phyloP scores from a whole-genome alignment of 1,140 invertebrate genomes.

The Drosophila oshimai region DNA sequence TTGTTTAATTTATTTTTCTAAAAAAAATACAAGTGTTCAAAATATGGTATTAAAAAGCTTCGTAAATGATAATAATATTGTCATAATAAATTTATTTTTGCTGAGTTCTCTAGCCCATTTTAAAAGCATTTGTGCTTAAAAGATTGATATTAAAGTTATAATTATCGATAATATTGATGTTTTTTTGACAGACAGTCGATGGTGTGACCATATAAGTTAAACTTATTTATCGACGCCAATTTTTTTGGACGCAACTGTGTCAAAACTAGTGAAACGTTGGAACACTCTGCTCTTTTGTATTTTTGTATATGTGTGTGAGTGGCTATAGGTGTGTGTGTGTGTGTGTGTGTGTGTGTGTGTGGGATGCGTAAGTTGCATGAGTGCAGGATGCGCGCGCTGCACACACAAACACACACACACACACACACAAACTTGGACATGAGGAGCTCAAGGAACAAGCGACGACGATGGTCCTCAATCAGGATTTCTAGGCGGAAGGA shows the following conservation, averaged over 20 bases:
- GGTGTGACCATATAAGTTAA: too few relatives aligned
- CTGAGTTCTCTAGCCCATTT: too few relatives aligned
- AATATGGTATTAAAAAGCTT: too few relatives aligned
- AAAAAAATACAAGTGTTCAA: too few relatives aligned
- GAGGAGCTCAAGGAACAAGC: slow-evolving; percentile 22
- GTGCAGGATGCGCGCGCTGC: slow-evolving; percentile 42
- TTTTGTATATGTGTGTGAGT: background rate
- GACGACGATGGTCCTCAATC: slow-evolving; percentile 27
- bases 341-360: slow-evolving; percentile 5
- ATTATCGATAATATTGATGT: background rate
- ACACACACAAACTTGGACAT: slow-evolving; percentile 12
- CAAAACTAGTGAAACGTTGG: background rate
- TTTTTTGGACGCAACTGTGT: background rate
- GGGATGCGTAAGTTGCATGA: slow-evolving; percentile 35
- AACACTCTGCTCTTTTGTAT: background rate
- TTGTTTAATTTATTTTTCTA: too few relatives aligned
- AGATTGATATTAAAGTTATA: background rate
- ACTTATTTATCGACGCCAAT: too few relatives aligned
- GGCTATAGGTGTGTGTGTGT: background rate
- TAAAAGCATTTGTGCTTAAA: too few relatives aligned
- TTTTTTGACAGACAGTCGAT: background rate
- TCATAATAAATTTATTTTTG: too few relatives aligned
- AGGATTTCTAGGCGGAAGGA: slow-evolving; percentile 8
- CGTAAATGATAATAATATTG: too few relatives aligned
- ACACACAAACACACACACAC: slow-evolving; percentile 4